Base-by-base conservation (phyloP, 2,113 vertebrate genomes). In the Apodemus speciosus region DNA sequence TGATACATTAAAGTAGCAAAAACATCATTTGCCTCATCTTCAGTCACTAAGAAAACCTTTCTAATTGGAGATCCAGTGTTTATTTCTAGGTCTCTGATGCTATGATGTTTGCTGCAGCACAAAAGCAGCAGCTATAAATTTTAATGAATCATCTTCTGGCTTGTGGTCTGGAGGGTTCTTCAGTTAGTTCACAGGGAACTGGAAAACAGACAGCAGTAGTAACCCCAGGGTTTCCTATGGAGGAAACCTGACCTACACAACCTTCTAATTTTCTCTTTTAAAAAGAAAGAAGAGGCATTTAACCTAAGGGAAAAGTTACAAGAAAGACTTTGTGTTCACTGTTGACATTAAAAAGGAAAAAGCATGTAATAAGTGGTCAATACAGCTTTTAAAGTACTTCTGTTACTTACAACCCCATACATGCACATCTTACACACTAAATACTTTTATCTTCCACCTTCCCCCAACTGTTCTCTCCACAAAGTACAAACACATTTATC, bases 71-170 rank as follows among this genome's bases (percentile, higher is more conserved):
- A 66, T n/a, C 71, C 15, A 80, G 3, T 71, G 69, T 35, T 86
- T 87, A 53, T 46, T 86, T 64, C n/a, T 18, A 56, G 23, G 15
- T 32, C 3, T 43, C 15, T 15, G 11, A 73, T 49, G 56, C 32
- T 89, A 86, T 83, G 23, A 72, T 46, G 43, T 46, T 91, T 93
- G 84, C 93, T 96, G 86, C 92, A 97, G 86, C 96, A 97, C 66
- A 96, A 95, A 96, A 97, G 83, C 96, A 76, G 18, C 58, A 85
- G 60, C 58, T 88, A 83, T 53, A 92, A 97, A 97, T 94, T 95
- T 94, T 95, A 91, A 68, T 96, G 92, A 97, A 92, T 91, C 14
- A 23, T 73, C 80, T 27, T 91, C 83, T 73, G 92, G 64, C 77
- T 95, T 97, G 92, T 92, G 88, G 58, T 91, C 94, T 92, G 95